These are phyloP conservation scores for Erethizon dorsatum DNA, from an alignment of 2,797 vertebrate genomes.

Conservation along the genomic window DNA sequence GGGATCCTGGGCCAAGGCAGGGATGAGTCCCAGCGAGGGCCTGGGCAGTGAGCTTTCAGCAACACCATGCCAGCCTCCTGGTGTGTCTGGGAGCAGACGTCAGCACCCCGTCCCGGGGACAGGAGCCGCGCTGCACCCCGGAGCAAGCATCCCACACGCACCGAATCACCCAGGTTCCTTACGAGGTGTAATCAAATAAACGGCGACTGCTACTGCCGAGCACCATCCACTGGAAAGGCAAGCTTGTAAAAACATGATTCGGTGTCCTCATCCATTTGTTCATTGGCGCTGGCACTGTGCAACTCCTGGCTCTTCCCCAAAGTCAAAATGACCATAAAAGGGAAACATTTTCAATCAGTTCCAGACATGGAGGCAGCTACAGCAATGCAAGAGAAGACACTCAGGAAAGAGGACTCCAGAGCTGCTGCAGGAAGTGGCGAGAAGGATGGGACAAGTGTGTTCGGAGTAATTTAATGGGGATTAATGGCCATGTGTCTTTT, in stretches of 20 bases:
- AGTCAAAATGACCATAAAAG: background rate
- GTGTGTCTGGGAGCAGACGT: fast-evolving
- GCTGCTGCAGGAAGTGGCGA: background rate
- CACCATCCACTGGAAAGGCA: background rate
- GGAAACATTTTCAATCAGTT: background rate
- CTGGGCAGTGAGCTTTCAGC: fast-evolving
- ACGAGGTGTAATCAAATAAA: fast-evolving
- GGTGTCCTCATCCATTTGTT: background rate
- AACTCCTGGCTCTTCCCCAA: background rate
- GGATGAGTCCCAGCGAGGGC: background rate
- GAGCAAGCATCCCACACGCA: background rate
- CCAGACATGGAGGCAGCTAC: background rate
- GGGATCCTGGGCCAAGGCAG: background rate
- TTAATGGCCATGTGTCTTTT: background rate
- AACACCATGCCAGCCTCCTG: background rate
- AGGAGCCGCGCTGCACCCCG: fast-evolving
- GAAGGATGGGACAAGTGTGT: background rate
- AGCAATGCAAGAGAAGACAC: background rate
- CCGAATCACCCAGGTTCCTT: background rate
- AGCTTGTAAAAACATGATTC: background rate
- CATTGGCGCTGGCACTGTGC: background rate
- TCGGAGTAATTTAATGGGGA: background rate
- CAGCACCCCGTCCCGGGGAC: background rate
- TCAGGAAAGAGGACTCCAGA: background rate
- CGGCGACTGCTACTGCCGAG: background rate